These are phyloP conservation scores for Caranx melampygus DNA, from an alignment of 2,113 vertebrate species.

Conservation along the genomic window DNA sequence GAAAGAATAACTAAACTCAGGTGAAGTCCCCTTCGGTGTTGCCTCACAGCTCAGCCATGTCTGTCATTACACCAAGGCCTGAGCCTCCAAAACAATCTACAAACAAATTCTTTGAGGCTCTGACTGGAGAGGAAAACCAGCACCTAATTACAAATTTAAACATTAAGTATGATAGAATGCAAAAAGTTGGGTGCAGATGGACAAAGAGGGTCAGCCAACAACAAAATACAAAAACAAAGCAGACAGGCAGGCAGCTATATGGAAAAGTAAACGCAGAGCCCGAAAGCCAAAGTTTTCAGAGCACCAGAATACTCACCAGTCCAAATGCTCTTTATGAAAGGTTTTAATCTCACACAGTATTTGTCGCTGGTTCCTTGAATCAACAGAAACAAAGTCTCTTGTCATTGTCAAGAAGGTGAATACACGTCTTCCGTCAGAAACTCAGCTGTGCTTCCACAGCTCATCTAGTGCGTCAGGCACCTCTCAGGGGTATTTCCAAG, in stretches of 20 bases:
- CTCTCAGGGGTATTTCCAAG: conserved; percentile 90
- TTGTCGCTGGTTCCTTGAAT: conserved; percentile 96
- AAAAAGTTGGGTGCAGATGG: conserved; percentile 95
- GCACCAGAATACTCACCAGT: conserved; percentile 92
- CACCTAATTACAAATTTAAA: conserved; percentile 91
- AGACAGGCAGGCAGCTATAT: conserved; percentile 96
- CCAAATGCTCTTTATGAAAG: conserved; percentile 96
- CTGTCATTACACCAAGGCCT: conserved; percentile 61
- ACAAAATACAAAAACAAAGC: conserved; percentile 90
- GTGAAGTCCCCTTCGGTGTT: conserved; percentile 47
- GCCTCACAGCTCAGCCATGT: conserved; percentile 33
- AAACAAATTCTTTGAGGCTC: conserved; percentile 90
- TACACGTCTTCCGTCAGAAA: conserved; percentile 92
- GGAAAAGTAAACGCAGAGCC: conserved; percentile 96
- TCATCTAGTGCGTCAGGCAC: conserved; percentile 73
- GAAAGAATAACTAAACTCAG: conserved; percentile 66
- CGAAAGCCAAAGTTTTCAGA: conserved; percentile 88
- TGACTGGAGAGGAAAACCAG: conserved; percentile 91
- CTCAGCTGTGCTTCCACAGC: conserved; percentile 84
- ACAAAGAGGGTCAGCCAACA: conserved; percentile 88
- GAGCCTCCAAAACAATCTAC: conserved; percentile 78
- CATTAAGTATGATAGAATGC: conserved; percentile 90
- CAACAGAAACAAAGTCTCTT: conserved; percentile 96
- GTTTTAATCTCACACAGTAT: conserved; percentile 92
- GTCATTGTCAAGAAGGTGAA: conserved; percentile 98